Base-by-base conservation (phyloP, 2,113 vertebrate species). In the Petrocephalus microphthalmus region DNA sequence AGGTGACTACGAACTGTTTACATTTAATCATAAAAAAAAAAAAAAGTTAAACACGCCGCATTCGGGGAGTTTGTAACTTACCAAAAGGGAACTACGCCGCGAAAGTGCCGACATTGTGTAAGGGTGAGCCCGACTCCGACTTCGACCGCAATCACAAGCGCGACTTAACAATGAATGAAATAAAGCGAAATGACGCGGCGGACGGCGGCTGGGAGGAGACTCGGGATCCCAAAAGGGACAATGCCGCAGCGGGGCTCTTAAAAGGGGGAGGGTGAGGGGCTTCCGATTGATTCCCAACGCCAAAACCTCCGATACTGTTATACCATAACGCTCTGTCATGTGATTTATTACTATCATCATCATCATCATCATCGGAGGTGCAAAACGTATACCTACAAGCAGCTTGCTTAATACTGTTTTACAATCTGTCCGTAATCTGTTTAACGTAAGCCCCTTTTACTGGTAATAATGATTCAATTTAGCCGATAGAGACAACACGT, bases 201-300 rank as follows among this genome's bases (percentile, higher is more conserved):
- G 67, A 88, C 78, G 33, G 86, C 64, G 81, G 86, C 74, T 22
- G 88, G 88, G 91, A 87, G 88, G 92, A 88, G 91, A 71, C 71
- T 88, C 5, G 1, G 17, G 52, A 74, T 93, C 89, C 89, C 91
- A 90, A 89, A 91, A 88, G 92, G 47, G 90, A 92, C 93, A 33
- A 84, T 90, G 91, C 89, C 90, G 91, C 67, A 89, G 83, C 53
- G 25, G 84, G 51, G 71, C 78, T 89, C 88, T 90, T 88, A 90
- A 91, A 90, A 91, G 81, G 91, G 87, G 90, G 90, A 86, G 84
- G 56, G 81, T 22, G 86, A 22, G 51, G n/a, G 74, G 13, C 67
- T 87, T 54, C 53, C 33, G 52, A 47, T 51, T 53, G 29, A 51
- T 88, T 45, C 71, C 17, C 47, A 82, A 7, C 37, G 29, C 64